Evolutionary conservation across 64 coral and sea anemone genomes (phyloP), one percentile per base, ranked within the genome.

Genomic region (Cladopsammia gracilis): DNA sequence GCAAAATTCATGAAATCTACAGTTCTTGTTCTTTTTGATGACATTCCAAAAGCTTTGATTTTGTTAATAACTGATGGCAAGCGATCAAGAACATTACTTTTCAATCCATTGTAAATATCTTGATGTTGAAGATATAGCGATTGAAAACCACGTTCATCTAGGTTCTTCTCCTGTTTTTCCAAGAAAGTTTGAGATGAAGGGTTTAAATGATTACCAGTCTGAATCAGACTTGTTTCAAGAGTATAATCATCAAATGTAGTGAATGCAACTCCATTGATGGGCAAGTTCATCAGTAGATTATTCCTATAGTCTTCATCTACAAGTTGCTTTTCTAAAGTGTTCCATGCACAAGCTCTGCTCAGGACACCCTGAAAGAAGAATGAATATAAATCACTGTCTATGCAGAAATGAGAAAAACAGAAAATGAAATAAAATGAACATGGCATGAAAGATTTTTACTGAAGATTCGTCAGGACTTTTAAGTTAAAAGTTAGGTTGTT

Each of bases 1-100:
- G 91, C 76, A 44, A 87, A 89, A 66, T 98, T 98, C 96, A 98
- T 98, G 70, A 98, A 98, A 85, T 91, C 71, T 22, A 94, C 48
- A 70, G 96, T 90, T 68, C 90, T 71, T 87, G 88, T 52, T 77
- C 72, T 78, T 11, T 45, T 79, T 83, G 47, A 48, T 13, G 23
- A 23, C 53, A 24, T 43, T 34, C 77, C 51, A 15, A 10, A 60
- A 6, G 20, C 15, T 26, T 90, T 87, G 19, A 84, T 87, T 1
- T 43, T 98, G 69, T 64, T 80, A 51, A 94, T 59, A 16, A 77
- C 15, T 49, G 78, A 73, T 16, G 92, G 96, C 18, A 98, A 51
- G 61, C 94, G 70, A 58, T 98, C 88, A 62, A 98, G 22, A 58
- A 98, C 8, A 64, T 70, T 48, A 70, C 86, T 76, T 25, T 88